Evolutionary conservation across 2,113 vertebrate species (phyloP).

Genomic region (Poecilia latipinna): DNA sequence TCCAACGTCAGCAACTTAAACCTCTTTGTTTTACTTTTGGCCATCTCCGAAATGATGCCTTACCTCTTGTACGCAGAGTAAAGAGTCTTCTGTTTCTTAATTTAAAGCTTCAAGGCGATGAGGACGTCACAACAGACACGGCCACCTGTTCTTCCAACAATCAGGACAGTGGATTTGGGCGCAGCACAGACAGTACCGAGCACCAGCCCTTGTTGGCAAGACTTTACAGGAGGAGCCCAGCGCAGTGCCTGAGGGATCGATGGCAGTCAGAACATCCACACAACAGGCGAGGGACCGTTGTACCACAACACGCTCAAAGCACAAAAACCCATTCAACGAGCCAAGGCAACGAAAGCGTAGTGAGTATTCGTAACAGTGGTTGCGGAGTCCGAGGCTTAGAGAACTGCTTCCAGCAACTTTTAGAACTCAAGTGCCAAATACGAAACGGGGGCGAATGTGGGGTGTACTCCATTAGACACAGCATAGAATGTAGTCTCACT

Average conservation of each 20-base stretch:
- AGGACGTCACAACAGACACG: slow-evolving; percentile 89
- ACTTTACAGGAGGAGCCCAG: slow-evolving; percentile 68
- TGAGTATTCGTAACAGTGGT: slow-evolving; percentile 55
- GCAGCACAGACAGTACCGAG: slow-evolving; percentile 87
- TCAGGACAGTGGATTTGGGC: slow-evolving; percentile 89
- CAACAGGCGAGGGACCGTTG: slow-evolving; percentile 37
- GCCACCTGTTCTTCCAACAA: slow-evolving; percentile 92
- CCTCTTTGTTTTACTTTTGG: neutral
- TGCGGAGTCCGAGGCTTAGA: slow-evolving; percentile 74
- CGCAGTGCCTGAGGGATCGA: slow-evolving; percentile 75
- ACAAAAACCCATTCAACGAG: slow-evolving; percentile 71
- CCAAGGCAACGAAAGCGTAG: slow-evolving; percentile 59
- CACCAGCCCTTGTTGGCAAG: slow-evolving; percentile 80
- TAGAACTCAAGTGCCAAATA: slow-evolving; percentile 96
- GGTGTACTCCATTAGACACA: slow-evolving; percentile 91
- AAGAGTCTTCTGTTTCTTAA: neutral
- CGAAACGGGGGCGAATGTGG: slow-evolving; percentile 88
- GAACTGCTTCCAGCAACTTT: slow-evolving; percentile 87
- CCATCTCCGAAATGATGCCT: neutral
- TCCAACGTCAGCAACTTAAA: neutral
- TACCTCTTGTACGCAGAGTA: neutral
- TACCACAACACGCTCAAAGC: slow-evolving; percentile 68
- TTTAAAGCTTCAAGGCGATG: slow-evolving; percentile 73
- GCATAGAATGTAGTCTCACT: slow-evolving; percentile 87
- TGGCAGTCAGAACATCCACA: slow-evolving; percentile 75